Percentiles rank a stretch among this genome's conserved stretches.
phyloP scores from a whole-genome alignment of 2,888 invertebrate genomes.

The Julus scanicus region DNA sequence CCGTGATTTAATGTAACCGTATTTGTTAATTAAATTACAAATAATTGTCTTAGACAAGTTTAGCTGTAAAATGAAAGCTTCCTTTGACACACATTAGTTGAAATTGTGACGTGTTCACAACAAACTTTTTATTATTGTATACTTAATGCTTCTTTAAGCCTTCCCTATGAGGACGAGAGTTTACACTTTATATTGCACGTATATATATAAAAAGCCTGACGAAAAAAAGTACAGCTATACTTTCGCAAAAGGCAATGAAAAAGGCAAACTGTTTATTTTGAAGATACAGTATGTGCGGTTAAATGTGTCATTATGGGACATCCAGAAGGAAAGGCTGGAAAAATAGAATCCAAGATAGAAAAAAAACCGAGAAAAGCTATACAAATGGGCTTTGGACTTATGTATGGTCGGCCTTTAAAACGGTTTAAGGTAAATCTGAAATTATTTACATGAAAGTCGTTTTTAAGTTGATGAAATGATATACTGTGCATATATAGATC shows the following conservation, averaged over 20 bases:
- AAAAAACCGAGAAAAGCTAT: not conserved
- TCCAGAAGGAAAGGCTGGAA: not conserved
- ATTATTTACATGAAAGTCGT: not conserved
- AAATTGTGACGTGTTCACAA: not conserved
- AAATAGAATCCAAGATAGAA: not conserved
- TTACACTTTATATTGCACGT: conserved; percentile 21
- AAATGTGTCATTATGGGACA: not conserved
- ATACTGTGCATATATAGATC: not conserved
- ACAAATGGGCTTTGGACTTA: not conserved
- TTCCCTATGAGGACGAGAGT: not conserved
- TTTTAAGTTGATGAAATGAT: not conserved
- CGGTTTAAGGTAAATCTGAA: not conserved
- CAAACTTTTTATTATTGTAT: not conserved
- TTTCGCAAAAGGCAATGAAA: not conserved
- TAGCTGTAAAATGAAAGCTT: too few relatives aligned
- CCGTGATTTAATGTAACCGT: not conserved
- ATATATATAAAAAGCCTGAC: not conserved
- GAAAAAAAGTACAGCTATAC: not conserved
- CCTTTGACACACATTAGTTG: not conserved
- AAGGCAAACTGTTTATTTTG: not conserved
- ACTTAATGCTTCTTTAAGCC: not conserved
- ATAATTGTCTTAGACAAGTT: not conserved
- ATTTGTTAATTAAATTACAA: not conserved
- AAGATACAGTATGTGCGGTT: not conserved
- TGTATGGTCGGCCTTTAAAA: not conserved